Conservation (phyloP, 2,113 vertebrate species). For the Xerus inauris region DNA sequence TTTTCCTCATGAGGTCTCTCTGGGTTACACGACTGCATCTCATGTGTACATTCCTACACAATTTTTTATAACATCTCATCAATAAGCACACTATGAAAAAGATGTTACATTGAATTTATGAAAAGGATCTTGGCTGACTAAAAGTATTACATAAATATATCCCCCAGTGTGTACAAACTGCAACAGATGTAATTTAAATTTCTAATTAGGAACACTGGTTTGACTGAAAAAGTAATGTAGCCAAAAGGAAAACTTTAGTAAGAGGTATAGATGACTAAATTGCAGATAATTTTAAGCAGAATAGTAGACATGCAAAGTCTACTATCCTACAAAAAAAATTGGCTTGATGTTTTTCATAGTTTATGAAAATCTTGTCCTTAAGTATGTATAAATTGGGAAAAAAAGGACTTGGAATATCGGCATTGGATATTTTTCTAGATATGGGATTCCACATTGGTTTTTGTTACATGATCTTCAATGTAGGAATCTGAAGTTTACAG, state of each 20-base stretch:
- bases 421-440: neutral
- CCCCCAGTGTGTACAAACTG: conserved; percentile 54
- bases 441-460: neutral
- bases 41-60: neutral
- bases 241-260: conserved; percentile 53
- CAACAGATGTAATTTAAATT: conserved; percentile 73
- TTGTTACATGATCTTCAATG: neutral
- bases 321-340: neutral
- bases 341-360: conserved; percentile 31
- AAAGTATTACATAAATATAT: conserved; percentile 68
- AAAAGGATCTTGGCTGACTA: conserved; percentile 75
- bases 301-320: neutral
- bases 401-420: neutral
- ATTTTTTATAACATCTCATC: conserved; percentile 62
- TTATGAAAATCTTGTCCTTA: conserved; percentile 17
- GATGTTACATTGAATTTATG: conserved; percentile 58
- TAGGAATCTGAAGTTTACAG: neutral
- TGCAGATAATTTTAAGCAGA: neutral
- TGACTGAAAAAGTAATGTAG: conserved; percentile 37
- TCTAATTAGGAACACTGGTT: conserved; percentile 65
- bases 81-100: conserved; percentile 47
- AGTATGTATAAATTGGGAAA: neutral
- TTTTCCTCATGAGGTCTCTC: neutral
- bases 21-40: neutral
- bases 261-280: neutral